Conservation (phyloP, 1,140 invertebrate species). For the Archivesica marissinica region DNA sequence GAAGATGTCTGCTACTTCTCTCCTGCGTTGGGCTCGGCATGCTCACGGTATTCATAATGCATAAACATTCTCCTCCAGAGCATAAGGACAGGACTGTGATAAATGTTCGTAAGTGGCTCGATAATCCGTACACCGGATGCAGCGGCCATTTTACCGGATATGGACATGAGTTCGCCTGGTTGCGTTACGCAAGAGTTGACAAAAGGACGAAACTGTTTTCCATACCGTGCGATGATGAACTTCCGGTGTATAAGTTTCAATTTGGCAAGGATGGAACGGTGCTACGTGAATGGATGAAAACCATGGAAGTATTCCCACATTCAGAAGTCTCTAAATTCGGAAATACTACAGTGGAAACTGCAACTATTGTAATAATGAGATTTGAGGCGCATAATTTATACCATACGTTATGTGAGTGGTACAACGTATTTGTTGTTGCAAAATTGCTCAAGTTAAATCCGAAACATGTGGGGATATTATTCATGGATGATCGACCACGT, state of each 20-base stretch:
- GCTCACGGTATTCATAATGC: neutral
- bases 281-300: conserved; percentile 12
- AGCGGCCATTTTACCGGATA: conserved; percentile 26
- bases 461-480: conserved; percentile 65
- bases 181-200: conserved; percentile 13
- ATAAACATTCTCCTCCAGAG: neutral
- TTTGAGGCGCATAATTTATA: conserved; percentile 61
- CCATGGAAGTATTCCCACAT: neutral
- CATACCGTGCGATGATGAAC: conserved; percentile 42
- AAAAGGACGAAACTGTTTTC: conserved; percentile 23
- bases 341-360: neutral
- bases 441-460: conserved; percentile 12
- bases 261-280: conserved; percentile 29
- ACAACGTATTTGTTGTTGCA: conserved; percentile 49
- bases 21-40: no score
- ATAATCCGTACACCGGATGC: conserved; percentile 17
- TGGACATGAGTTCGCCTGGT: conserved; percentile 38
- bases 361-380: conserved; percentile 37
- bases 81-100: neutral
- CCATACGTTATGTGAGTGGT: conserved; percentile 54
- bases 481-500: conserved; percentile 78
- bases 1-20: no score
- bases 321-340: neutral
- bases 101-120: neutral
- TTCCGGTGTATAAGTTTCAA: conserved; percentile 16